Evolutionary conservation across 64 coral and sea anemone species (phyloP).

Genomic region (Stylophora pistillata): DNA sequence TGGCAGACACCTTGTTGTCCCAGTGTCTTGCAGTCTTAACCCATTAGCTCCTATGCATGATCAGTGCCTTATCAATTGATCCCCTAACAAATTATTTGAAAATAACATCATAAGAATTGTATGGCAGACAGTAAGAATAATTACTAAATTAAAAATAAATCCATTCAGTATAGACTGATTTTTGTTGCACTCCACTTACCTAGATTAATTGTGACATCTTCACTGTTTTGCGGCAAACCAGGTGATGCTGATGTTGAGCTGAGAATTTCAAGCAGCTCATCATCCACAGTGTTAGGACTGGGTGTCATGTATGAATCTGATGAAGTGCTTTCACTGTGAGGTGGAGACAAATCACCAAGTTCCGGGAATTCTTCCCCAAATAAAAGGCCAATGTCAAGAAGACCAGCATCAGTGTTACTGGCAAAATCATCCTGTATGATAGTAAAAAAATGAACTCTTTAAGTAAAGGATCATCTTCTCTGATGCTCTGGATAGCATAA

Average conservation of each 20-base stretch:
- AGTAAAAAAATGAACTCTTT: not conserved
- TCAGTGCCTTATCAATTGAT: no score
- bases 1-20: no score
- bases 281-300: conserved; percentile 72
- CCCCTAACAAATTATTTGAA: no score
- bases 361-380: conserved; percentile 29
- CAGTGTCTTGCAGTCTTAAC: no score
- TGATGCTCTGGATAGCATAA: no score
- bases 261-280: conserved; percentile 45
- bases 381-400: conserved; percentile 12
- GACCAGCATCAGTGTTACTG: conserved; percentile 1
- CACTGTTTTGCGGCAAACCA: conserved; percentile 30
- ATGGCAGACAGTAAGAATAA: no score
- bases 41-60: no score
- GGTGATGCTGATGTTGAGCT: conserved; percentile 60
- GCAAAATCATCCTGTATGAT: not conserved
- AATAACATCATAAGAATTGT: no score
- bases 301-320: conserved; percentile 83
- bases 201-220: conserved; percentile 73
- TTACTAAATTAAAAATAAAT: no score
- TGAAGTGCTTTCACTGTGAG: conserved; percentile 71
- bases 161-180: no score
- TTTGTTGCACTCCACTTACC: conserved; percentile 32
- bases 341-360: conserved; percentile 35
- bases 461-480: no score